Percentiles rank a stretch among this genome's conserved stretches.
phyloP scores from a whole-genome alignment of 2,888 invertebrate species.

The Euplexia lucipara region DNA sequence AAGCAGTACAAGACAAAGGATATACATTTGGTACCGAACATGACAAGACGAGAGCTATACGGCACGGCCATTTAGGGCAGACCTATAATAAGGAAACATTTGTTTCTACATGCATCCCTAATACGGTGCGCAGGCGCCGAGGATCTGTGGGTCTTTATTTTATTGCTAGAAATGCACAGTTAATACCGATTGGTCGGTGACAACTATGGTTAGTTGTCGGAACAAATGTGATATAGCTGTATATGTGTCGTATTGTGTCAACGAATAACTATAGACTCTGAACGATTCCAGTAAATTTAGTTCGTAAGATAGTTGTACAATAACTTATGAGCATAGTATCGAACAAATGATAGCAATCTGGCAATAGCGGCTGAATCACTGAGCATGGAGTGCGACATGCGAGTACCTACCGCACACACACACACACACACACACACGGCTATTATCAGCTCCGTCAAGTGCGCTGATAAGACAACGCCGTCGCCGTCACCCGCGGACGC shows the following conservation, averaged over 20 bases:
- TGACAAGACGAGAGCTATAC: not conserved
- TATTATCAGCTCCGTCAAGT: conserved; percentile 64
- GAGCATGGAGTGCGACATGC: conserved; percentile 34
- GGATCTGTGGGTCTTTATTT: not conserved
- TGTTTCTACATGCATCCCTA: not conserved
- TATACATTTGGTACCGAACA: not conserved
- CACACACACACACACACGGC: conserved; percentile 1
- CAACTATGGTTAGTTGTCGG: not conserved
- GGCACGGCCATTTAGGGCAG: not conserved
- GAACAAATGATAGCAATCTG: conserved; percentile 46
- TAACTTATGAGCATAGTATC: conserved; percentile 29
- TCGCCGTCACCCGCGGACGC: not conserved
- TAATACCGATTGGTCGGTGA: too few species aligned
- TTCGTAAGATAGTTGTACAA: conserved; percentile 6
- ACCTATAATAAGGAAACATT: too few species aligned
- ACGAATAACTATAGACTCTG: not conserved
- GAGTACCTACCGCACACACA: conserved; percentile 16
- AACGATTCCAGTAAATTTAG: conserved; percentile 1
- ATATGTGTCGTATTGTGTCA: not conserved
- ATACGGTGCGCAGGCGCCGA: not conserved
- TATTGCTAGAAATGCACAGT: not conserved
- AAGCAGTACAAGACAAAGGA: not conserved
- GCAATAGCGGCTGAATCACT: conserved; percentile 51
- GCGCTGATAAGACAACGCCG: conserved; percentile 61
- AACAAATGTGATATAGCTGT: not conserved